These are phyloP conservation scores for Cerastis leucographa DNA, from an alignment of 2,888 invertebrate species.

Conservation along the genomic window DNA sequence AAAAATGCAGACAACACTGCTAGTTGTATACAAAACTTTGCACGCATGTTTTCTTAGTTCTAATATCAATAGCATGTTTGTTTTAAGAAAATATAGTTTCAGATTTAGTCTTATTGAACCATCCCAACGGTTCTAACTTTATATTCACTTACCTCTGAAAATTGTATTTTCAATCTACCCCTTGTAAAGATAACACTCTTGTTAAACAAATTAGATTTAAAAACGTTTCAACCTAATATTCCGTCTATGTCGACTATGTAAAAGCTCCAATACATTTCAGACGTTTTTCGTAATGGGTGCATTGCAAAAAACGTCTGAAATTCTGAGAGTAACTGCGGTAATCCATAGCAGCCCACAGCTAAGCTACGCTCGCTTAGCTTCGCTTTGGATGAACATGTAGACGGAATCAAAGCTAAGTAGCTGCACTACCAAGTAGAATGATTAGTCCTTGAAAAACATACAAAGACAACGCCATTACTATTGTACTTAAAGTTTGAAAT, in stretches of 20 bases:
- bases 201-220: neutral
- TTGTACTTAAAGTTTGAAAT: neutral
- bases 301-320: too few species aligned
- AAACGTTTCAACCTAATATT: neutral
- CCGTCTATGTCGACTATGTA: neutral
- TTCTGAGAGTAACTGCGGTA: neutral
- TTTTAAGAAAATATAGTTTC: neutral
- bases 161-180: neutral
- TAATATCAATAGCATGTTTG: neutral
- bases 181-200: neutral
- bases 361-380: neutral
- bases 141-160: neutral
- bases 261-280: slow-evolving; percentile 18
- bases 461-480: neutral
- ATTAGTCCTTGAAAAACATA: neutral
- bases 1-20: too few species aligned
- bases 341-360: neutral
- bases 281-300: slow-evolving; percentile 31
- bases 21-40: neutral
- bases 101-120: neutral
- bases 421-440: neutral
- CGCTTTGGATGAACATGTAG: neutral
- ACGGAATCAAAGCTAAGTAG: neutral
- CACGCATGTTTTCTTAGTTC: neutral
- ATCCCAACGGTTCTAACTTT: neutral